Conservation (phyloP, 2,113 vertebrate species). For the Protobothrops mucrosquamatus region DNA sequence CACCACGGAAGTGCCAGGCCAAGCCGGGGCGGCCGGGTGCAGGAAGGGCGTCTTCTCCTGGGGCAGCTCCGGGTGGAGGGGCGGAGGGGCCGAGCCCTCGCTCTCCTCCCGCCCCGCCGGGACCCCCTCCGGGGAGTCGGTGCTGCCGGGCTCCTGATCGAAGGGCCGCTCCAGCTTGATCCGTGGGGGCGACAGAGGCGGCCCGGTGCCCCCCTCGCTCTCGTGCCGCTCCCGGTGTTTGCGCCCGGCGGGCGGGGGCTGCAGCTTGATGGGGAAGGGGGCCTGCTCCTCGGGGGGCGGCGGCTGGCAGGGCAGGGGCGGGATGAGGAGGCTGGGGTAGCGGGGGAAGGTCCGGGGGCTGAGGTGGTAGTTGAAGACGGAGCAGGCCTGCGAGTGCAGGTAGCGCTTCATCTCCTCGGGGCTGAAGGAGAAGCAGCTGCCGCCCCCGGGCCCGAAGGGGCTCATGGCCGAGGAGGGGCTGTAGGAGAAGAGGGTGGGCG, state of each 20-base stretch:
- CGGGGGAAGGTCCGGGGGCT: conserved; percentile 77
- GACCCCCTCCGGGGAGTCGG: conserved; percentile 15
- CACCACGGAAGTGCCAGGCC: neutral
- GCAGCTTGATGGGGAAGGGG: conserved; percentile 74
- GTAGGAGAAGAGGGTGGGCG: conserved; percentile 74
- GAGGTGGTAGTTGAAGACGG: conserved; percentile 79
- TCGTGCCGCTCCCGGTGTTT: conserved; percentile 66
- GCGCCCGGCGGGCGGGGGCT: conserved; percentile 67
- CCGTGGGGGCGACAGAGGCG: conserved; percentile 23
- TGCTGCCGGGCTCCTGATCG: conserved; percentile 49
- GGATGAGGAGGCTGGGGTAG: conserved; percentile 69
- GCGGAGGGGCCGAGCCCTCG: rapidly evolving
- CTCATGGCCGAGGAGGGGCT: conserved; percentile 74
- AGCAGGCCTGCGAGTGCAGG: conserved; percentile 77
- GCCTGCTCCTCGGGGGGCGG: conserved; percentile 64
- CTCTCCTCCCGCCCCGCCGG: neutral
- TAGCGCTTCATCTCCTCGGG: conserved; percentile 83
- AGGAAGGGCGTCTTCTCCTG: conserved; percentile 51
- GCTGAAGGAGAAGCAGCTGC: conserved; percentile 78
- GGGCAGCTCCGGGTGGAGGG: conserved; percentile 8
- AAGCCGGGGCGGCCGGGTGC: conserved; percentile 38
- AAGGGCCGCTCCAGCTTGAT: conserved; percentile 65
- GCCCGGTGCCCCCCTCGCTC: conserved; percentile 22
- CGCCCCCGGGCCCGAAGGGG: conserved; percentile 60
- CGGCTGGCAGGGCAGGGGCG: conserved; percentile 64